phyloP scores from a whole-genome alignment of 30 jellyfish, hydroid and myxozoan genomes.

The Sanderia malayensis region DNA sequence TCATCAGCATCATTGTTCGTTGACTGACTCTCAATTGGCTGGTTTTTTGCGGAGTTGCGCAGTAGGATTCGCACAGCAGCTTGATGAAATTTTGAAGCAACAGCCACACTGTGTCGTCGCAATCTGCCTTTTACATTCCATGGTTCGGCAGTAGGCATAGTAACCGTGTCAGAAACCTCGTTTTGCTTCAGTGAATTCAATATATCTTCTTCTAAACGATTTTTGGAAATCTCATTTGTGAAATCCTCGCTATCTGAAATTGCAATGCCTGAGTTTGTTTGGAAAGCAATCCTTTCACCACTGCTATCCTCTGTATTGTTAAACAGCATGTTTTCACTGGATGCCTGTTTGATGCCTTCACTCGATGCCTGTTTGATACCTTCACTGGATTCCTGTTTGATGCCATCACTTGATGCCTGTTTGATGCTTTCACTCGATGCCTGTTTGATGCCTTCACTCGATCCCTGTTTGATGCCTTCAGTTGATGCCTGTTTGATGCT shows the following conservation, averaged over 20 bases:
- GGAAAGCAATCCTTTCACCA: neutral
- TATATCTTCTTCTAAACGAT: neutral
- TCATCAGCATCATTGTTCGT: no score
- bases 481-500: no score
- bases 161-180: neutral
- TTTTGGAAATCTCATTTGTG: neutral
- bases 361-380: neutral
- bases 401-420: neutral
- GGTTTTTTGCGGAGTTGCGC: no score
- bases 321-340: neutral
- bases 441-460: no score
- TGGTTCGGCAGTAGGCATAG: neutral
- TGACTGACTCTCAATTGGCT: no score
- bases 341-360: neutral
- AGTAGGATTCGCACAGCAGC: no score
- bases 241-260: neutral
- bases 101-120: conserved; percentile 34
- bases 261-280: neutral
- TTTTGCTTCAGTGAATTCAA: neutral
- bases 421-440: neutral
- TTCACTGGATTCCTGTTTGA: neutral
- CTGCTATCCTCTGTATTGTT: neutral
- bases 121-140: conserved; percentile 37
- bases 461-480: neutral
- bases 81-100: neutral